Evolutionary conservation across 1,140 invertebrate genomes (phyloP), one percentile per base, ranked within the genome.

Genomic region (Sipha flava): DNA sequence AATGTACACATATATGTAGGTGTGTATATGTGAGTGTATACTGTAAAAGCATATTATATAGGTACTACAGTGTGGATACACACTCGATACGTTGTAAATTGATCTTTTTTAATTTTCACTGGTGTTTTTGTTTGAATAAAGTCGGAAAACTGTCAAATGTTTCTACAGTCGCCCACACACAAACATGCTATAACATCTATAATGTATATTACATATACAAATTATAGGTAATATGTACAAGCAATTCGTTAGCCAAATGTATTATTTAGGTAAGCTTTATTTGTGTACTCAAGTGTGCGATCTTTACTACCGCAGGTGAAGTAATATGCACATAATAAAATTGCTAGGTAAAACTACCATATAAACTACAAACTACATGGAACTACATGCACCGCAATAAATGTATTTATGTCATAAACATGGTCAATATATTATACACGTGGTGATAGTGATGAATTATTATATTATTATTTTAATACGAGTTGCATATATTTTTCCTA

Each of bases 261-360:
- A 66, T 16, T 70, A n/a, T 70, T 70, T 70, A 47, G 66, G 66
- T 23, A 12, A 70, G 66, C 66, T 47, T 9, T 5, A 16, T 70
- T 70, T 70, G 66, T 70, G 66, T 70, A 70, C 40, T 70, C 66
- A 70, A 70, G 66, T 70, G 66, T 31, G 66, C 66, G 40, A 70
- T 70, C 66, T 70, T 70, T 66, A 43, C 37, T 29, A 43, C 64
- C 66, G 40, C 18, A 16, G 10, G 43, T 31, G 31, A 70, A 45
- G 43, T 45, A 70, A 47, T 47, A 21, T 43, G 43, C 18, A 6
- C 14, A 21, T 2, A 43, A 66, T 66, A 43, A n/a, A n/a, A 66
- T 66, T 66, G 14, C 64, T 66, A 34, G 21, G 37, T 14, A 66
- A 1, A 66, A 66, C 64, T 66, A 66, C 14, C 9, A 43, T 37